phyloP scores from a whole-genome alignment of 2,797 vertebrate genomes.

The Pogonophryne albipinna region DNA sequence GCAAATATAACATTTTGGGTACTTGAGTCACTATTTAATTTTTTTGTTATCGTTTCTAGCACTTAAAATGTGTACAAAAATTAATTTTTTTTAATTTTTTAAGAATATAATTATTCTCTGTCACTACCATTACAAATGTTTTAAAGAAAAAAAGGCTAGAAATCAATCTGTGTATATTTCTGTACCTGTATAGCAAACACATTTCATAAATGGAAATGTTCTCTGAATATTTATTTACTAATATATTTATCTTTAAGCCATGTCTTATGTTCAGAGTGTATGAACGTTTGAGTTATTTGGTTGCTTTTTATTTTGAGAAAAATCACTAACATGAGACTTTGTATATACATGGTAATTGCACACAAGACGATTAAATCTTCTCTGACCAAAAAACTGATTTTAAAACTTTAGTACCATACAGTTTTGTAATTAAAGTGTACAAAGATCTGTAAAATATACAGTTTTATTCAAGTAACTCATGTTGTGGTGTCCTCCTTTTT shows the following conservation, averaged over 20 bases:
- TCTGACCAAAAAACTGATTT: conserved; percentile 99
- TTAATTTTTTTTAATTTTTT: conserved; percentile 90
- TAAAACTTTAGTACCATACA: conserved; percentile 94
- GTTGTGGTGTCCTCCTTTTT: conserved; percentile 66
- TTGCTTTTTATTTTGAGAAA: conserved; percentile 85
- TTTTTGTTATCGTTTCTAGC: conserved; percentile 93
- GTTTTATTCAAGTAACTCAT: conserved; percentile 91
- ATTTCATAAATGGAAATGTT: conserved; percentile 99
- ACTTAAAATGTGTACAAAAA: conserved; percentile 98
- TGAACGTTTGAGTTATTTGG: conserved; percentile 90
- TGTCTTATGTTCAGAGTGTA: conserved; percentile 98
- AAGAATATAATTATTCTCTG: conserved; percentile 92
- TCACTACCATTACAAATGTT: conserved; percentile 94
- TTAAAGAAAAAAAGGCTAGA: conserved; percentile 88
- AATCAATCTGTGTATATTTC: conserved; percentile 96
- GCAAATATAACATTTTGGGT: conserved; percentile 88
- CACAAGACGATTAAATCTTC: conserved; percentile 96
- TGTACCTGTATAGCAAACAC: conserved; percentile 98
- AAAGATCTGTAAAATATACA: conserved; percentile 99
- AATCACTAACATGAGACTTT: conserved; percentile 97
- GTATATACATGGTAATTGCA: conserved; percentile 99
- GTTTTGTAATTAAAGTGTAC: conserved; percentile 99
- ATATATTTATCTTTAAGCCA: conserved; percentile 99
- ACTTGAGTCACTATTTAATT: conserved; percentile 96
- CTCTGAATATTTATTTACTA: conserved; percentile 99